Percentiles rank a stretch among this genome's conserved stretches.
Conservation (phyloP, 2,797 vertebrate genomes). For the Anableps anableps region DNA sequence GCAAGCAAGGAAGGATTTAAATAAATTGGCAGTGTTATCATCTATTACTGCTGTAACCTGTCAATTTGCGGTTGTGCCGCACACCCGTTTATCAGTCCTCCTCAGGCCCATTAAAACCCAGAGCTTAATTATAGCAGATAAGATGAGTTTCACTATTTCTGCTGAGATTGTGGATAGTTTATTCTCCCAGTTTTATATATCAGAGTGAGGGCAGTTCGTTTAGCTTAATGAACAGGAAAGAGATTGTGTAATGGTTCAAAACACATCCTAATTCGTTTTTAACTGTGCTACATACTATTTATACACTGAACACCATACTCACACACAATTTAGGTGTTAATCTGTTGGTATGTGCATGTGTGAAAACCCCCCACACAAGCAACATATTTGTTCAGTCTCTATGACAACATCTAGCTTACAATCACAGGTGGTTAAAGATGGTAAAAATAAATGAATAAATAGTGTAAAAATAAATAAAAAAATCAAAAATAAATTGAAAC, state of each 20-base stretch:
- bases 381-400: slow-evolving; percentile 58
- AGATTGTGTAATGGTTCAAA: slow-evolving; percentile 25
- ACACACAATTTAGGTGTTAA: slow-evolving; percentile 44
- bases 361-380: slow-evolving; percentile 41
- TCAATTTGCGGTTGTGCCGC: slow-evolving; percentile 77
- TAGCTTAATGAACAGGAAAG: slow-evolving; percentile 45
- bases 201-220: slow-evolving; percentile 28
- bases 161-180: slow-evolving; percentile 68
- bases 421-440: slow-evolving; percentile 45
- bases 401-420: slow-evolving; percentile 69
- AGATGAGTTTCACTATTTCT: slow-evolving; percentile 67
- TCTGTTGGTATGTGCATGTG: slow-evolving; percentile 44
- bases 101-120: slow-evolving; percentile 71
- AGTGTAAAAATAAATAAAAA: background rate
- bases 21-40: slow-evolving; percentile 84
- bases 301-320: slow-evolving; percentile 39
- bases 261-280: slow-evolving; percentile 20
- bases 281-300: slow-evolving; percentile 45
- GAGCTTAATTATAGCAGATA: slow-evolving; percentile 72
- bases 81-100: slow-evolving; percentile 72
- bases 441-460: background rate
- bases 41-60: slow-evolving; percentile 76
- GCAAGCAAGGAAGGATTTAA: slow-evolving; percentile 80
- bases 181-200: slow-evolving; percentile 35
- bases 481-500: background rate